phyloP scores from a whole-genome alignment of 2,797 vertebrate genomes.

The Enteromius thamalakanensis region DNA sequence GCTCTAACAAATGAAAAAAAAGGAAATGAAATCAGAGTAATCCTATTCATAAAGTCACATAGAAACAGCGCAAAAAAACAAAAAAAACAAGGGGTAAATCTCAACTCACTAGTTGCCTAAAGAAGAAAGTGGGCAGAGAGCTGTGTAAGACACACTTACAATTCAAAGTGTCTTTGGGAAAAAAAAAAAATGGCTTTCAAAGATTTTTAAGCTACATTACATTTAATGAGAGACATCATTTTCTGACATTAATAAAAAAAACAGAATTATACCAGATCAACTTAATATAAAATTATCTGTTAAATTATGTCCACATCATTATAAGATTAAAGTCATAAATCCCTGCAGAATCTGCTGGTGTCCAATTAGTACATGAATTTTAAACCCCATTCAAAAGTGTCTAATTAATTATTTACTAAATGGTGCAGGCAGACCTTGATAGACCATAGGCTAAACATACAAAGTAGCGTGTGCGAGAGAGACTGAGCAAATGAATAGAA shows the following conservation, averaged over 20 bases:
- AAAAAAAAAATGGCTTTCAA: conserved; percentile 68
- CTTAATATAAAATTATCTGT: conserved; percentile 85
- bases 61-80: conserved; percentile 40
- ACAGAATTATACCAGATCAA: conserved; percentile 83
- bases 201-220: conserved; percentile 82
- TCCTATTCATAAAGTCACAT: conserved; percentile 57
- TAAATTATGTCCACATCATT: conserved; percentile 86
- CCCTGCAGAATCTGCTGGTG: conserved; percentile 81
- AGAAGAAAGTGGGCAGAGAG: conserved; percentile 75
- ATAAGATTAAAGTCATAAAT: conserved; percentile 85
- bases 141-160: conserved; percentile 76
- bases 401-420: conserved; percentile 86
- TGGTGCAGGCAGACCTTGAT: conserved; percentile 82
- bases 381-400: conserved; percentile 82
- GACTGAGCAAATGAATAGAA: conserved; percentile 27
- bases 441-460: conserved; percentile 80
- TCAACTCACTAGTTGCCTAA: conserved; percentile 67
- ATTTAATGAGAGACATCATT: conserved; percentile 86
- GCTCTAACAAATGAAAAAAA: conserved; percentile 35
- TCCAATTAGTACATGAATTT: conserved; percentile 85
- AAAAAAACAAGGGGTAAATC: neutral
- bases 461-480: conserved; percentile 69
- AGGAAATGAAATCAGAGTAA: conserved; percentile 69
- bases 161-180: conserved; percentile 75
- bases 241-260: conserved; percentile 81